These are phyloP conservation scores for Linurgus olivaceus DNA, from an alignment of 2,797 vertebrate species.

Conservation along the genomic window DNA sequence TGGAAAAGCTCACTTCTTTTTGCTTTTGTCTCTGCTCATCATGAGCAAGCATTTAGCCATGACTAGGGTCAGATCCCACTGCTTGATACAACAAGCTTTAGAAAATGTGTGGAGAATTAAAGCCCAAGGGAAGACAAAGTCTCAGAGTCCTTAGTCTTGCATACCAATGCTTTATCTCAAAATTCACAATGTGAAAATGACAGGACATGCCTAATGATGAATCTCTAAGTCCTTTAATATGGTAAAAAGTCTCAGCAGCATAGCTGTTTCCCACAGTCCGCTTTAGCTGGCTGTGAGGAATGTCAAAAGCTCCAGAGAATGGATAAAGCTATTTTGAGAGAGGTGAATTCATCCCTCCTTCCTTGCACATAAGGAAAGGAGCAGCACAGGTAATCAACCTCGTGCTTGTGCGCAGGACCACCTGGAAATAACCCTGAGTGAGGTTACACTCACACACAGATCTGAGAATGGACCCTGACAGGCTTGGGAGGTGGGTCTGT, in stretches of 20 bases:
- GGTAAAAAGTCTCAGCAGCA: not conserved
- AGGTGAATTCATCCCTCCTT: not conserved
- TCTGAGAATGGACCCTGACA: not conserved
- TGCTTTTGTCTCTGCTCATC: not conserved
- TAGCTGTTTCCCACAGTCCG: not conserved
- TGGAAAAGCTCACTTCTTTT: constrained; percentile 19
- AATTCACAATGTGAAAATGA: not conserved
- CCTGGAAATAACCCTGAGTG: not conserved
- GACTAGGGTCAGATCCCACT: not conserved
- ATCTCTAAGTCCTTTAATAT: not conserved
- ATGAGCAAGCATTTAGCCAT: not conserved
- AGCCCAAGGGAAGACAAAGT: not conserved
- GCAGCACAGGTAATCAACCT: not conserved
- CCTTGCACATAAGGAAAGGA: not conserved
- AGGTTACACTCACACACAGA: not conserved
- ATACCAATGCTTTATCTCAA: not conserved
- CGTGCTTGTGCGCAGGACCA: not conserved
- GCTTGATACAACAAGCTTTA: not conserved
- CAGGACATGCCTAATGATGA: not conserved
- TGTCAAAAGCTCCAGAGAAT: not conserved
- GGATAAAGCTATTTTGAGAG: not conserved
- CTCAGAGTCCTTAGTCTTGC: not conserved
- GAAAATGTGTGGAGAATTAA: not conserved
- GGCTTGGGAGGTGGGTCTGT: not conserved
- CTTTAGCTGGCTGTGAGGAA: not conserved